Evolutionary conservation across 1,140 invertebrate genomes (phyloP).

Genomic region (Trichonephila inaurata): DNA sequence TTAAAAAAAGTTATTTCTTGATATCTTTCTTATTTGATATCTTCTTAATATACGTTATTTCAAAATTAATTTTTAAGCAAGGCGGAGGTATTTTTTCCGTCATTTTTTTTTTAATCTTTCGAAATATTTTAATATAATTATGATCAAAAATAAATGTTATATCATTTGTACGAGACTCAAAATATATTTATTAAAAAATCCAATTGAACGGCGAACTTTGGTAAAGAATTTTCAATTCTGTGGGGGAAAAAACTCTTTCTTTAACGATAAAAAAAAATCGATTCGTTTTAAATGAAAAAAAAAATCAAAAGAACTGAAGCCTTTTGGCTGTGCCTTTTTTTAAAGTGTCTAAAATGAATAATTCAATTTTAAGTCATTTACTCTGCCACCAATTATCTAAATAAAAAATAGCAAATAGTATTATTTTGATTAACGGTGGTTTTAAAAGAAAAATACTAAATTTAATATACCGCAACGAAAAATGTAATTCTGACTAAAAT

Average conservation of each 20-base stretch:
- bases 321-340: background rate
- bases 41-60: too few species aligned
- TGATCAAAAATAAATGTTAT: background rate
- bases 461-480: too few species aligned
- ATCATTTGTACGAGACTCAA: background rate
- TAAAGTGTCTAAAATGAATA: background rate
- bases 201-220: background rate
- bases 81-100: too few species aligned
- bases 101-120: background rate
- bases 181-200: background rate
- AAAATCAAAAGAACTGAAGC: background rate
- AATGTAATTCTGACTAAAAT: too few species aligned
- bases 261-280: background rate
- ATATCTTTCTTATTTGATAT: too few species aligned
- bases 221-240: background rate
- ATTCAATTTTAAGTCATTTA: background rate
- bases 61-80: too few species aligned
- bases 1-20: too few species aligned
- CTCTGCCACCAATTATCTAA: background rate
- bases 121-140: background rate
- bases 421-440: too few species aligned
- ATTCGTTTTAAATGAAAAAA: background rate
- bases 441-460: too few species aligned
- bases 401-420: background rate
- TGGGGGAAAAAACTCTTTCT: background rate